These are phyloP conservation scores for Macaria liturata DNA, from an alignment of 2,888 invertebrate genomes.

Conservation along the genomic window DNA sequence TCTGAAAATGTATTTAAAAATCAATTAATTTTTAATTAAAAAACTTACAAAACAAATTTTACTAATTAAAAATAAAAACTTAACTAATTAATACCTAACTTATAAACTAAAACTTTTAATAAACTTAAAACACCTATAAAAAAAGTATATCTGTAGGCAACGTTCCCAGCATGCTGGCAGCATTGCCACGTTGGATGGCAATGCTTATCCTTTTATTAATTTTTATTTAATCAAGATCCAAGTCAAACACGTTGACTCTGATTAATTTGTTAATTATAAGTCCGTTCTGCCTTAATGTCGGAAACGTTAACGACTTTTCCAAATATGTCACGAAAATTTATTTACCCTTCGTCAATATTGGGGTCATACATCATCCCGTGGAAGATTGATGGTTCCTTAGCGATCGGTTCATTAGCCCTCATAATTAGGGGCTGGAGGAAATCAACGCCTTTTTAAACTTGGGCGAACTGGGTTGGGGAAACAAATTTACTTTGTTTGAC, in stretches of 20 bases:
- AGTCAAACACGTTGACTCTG: constrained; percentile 15
- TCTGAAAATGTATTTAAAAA: no score
- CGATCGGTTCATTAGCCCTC: constrained; percentile 62
- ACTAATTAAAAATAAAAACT: no score
- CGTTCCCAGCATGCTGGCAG: no score
- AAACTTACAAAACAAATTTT: no score
- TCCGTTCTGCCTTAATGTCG: constrained; percentile 26
- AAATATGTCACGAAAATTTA: constrained; percentile 48
- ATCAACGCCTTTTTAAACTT: background rate
- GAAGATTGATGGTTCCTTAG: constrained; percentile 62
- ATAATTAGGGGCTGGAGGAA: constrained; percentile 40
- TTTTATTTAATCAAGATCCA: background rate
- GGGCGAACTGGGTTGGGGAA: background rate
- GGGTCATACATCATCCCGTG: constrained; percentile 55
- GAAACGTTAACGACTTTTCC: constrained; percentile 39
- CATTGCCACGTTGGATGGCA: no score
- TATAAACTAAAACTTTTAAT: no score
- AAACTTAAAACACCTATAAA: no score
- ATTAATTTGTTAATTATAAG: constrained; percentile 22
- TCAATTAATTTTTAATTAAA: no score
- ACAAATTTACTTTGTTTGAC: no score
- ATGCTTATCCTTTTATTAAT: no score
- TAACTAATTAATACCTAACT: no score
- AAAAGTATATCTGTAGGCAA: no score
- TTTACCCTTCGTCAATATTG: constrained; percentile 48